Base-by-base conservation (phyloP, 2,888 invertebrate genomes). In the Caenorhabditis wallacei region DNA sequence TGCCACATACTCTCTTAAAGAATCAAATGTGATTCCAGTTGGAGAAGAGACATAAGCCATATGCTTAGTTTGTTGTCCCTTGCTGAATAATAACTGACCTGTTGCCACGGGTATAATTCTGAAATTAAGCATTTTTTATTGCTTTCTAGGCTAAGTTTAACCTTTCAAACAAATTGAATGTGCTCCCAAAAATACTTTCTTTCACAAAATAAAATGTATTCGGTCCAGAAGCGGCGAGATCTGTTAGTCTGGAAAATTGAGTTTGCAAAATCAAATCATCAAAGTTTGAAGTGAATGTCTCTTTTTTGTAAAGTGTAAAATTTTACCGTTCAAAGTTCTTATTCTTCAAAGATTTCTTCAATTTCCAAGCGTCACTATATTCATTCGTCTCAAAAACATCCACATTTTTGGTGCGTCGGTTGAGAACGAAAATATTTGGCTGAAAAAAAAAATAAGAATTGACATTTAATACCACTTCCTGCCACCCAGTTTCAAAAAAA, bases 1-100 rank as follows among this genome's bases (percentile, higher is more conserved):
- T 18, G 11, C 5, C 8, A 20, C 16, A 22, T 22, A 26, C 82
- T 70, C 69, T 69, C 22, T 74, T 20, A 74, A 53, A 16, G 30
- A n/a, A 43, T 83, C 83, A 30, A n/a, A 70, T 2, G 59, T 69
- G 3, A 80, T 24, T 16, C 69, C 83, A 24, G 83, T 80, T 2
- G 83, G 83, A 2, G 40, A 22, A 0, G 83, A 61, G 35, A 83
- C 30, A 11, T 30, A 56, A 10, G 35, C 30, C 0, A 82, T 24
- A 8, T 59, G 57, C 3, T 64, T 30, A 1, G 26, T 7, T 11
- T 0, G 5, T 20, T 56, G 69, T 26, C 56, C 61, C n/a, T 35
- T 46, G 1, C 35, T 48, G 18, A 69, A 79, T 30, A 26, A 26
- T 48, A 74, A 7, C 20, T 61, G 20, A 13, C 75, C 78, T 18